phyloP scores from a whole-genome alignment of 2,888 invertebrate species.

The Elegia similella region DNA sequence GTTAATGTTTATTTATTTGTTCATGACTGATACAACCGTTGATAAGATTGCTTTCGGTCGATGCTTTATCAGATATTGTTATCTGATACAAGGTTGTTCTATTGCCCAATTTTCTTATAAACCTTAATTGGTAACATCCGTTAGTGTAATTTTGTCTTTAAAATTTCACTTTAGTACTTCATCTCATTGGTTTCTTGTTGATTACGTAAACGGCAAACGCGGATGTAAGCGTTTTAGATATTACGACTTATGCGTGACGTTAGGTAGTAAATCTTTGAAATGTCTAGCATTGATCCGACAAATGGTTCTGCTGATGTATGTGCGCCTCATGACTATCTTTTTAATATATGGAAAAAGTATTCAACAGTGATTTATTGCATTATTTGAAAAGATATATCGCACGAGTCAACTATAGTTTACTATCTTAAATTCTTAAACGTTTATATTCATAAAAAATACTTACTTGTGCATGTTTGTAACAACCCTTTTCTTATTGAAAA shows the following conservation, averaged over 20 bases:
- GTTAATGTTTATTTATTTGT: background rate
- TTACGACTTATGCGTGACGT: conserved; percentile 5
- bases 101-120: conserved; percentile 4
- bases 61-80: conserved; percentile 6
- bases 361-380: background rate
- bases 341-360: background rate
- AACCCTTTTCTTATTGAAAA: background rate
- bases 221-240: background rate
- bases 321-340: background rate
- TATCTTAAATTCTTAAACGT: background rate
- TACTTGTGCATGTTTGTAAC: background rate
- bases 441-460: too few species aligned
- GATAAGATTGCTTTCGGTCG: background rate
- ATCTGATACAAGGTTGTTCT: background rate
- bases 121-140: conserved; percentile 3
- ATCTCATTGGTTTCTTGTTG: background rate
- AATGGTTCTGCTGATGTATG: background rate
- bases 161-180: background rate
- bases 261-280: background rate
- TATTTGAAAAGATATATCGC: background rate
- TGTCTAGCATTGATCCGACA: background rate
- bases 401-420: background rate
- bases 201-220: conserved; percentile 2
- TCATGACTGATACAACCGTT: background rate
- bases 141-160: background rate